A percentile compares a stretch with the other conserved stretches of the same genome.
Conservation (phyloP, 2,797 vertebrate species). For the Cirrhinus mrigala region DNA sequence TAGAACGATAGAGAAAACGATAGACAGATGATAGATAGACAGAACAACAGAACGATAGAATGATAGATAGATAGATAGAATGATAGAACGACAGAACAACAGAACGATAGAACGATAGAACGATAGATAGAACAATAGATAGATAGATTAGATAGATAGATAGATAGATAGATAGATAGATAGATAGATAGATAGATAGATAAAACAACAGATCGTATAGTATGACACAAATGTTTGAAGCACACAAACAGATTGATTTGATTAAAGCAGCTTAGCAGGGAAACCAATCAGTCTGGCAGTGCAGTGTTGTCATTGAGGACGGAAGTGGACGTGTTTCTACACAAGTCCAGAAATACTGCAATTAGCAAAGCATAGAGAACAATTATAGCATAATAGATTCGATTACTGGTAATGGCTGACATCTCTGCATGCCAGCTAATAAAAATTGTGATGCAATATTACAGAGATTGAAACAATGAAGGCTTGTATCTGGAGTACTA, state of each 20-base stretch:
- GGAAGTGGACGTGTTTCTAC: constrained; percentile 42
- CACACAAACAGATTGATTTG: constrained; percentile 46
- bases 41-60: not conserved
- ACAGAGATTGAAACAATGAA: not conserved
- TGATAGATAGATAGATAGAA: not conserved
- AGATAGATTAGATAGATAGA: too few species aligned
- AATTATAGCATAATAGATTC: constrained; percentile 38
- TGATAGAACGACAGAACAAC: not conserved
- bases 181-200: not conserved
- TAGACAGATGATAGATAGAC: too few species aligned
- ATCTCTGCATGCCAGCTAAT: constrained; percentile 15
- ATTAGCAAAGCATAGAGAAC: constrained; percentile 36
- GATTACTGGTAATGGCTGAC: constrained; percentile 7
- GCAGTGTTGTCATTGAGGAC: constrained; percentile 34
- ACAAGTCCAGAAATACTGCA: constrained; percentile 41
- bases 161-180: not conserved
- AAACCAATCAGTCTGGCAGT: constrained; percentile 38
- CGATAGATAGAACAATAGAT: not conserved
- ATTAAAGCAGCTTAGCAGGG: constrained; percentile 45
- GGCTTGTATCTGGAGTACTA: not conserved
- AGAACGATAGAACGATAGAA: not conserved
- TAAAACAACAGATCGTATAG: too few species aligned
- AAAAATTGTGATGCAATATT: not conserved
- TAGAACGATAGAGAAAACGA: not conserved
- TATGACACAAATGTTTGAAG: constrained; percentile 13